Base-by-base conservation (phyloP, 2,888 invertebrate genomes). In the Gisinianus flammeolus region DNA sequence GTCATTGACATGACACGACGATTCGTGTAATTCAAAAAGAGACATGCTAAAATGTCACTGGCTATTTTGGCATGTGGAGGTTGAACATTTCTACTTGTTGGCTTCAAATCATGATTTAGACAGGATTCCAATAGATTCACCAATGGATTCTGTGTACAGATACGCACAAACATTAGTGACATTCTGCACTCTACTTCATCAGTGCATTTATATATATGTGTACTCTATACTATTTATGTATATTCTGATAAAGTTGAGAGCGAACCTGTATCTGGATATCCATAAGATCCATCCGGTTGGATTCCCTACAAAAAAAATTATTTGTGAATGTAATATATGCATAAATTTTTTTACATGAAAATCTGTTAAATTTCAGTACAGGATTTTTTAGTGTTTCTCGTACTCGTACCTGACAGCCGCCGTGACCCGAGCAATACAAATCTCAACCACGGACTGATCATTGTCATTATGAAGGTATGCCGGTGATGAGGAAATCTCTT, bases 41-140 rank as follows among this genome's bases (percentile, higher is more conserved):
- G 93, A 88, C 95, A 96, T 83, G 96, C 95, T 86, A 97, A 93
- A 81, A 97, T 92, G 88, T 97, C 97, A 67, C 95, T 94, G 26
- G 96, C 96, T 86, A 97, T 97, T 89, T 97, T 97, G 68, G 96
- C 95, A 90, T 97, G 97, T 0, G 97, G 96, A 54, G 96, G 95
- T 88, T 97, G 96, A 86, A 94, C 94, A 87, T 94, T 94, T 85
- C 91, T 89, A 28, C 90, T 88, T 44, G 91, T 89, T 0, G 94
- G 93, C 88, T 94, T 93, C 83, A 96, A 89, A 87, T 95, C 95
- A 89, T 96, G 94, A 86, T 93, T 92, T 83, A 97, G 88, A 86
- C 96, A 97, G 44, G 94, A 93, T 88, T 95, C 94, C 79, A 97
- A 88, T 74, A 97, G 88, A 58, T 92, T 91, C 28, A 97, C 95